Evolutionary conservation across 2,797 vertebrate genomes (phyloP).

Genomic region (Forpus xanthops): DNA sequence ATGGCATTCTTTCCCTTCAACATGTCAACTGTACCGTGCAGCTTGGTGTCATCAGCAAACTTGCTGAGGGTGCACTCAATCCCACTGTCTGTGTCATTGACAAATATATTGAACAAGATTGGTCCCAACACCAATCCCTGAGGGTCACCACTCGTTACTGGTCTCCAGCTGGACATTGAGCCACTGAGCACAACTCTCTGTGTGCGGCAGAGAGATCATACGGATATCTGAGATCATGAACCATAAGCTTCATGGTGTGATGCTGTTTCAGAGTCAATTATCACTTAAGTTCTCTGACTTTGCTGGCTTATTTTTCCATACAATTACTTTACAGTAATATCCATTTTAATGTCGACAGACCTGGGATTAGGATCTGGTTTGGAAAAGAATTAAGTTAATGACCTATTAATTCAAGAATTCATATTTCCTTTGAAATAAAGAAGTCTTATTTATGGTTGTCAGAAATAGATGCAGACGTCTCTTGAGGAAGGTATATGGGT

Average conservation of each 20-base stretch:
- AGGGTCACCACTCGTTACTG: no score
- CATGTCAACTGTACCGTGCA: no score
- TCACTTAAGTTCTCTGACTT: not conserved
- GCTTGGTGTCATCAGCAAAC: no score
- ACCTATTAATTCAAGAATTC: not conserved
- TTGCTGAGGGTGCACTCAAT: no score
- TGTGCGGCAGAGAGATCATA: no score
- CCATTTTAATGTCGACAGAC: not conserved
- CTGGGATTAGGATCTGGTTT: not conserved
- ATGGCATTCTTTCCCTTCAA: no score
- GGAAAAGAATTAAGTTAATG: not conserved
- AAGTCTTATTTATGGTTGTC: not conserved
- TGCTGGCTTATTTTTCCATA: not conserved
- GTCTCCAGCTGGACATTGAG: no score
- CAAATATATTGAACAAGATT: no score
- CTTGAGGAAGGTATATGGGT: not conserved
- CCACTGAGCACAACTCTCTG: no score
- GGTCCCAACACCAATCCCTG: no score
- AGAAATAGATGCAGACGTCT: not conserved
- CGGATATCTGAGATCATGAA: not conserved
- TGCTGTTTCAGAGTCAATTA: not conserved
- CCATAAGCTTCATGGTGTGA: not conserved
- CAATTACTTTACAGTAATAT: not conserved
- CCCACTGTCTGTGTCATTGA: no score
- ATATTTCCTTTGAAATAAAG: conserved; percentile 5